These are phyloP conservation scores for Falco peregrinus DNA, from an alignment of 2,797 vertebrate species.

Conservation along the genomic window DNA sequence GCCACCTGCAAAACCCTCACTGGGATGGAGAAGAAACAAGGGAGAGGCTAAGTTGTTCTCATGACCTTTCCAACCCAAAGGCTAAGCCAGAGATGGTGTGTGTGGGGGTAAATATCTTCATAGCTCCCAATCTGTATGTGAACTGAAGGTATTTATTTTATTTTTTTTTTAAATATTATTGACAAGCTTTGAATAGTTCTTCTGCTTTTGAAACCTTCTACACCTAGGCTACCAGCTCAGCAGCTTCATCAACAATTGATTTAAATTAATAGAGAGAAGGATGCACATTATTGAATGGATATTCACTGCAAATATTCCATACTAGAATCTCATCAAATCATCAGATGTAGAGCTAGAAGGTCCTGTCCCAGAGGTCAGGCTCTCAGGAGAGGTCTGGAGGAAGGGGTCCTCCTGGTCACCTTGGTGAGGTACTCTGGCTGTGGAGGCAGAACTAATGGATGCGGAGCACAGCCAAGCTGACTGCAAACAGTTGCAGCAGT, in stretches of 20 bases:
- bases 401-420: not conserved
- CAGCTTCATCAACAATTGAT: not conserved
- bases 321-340: not conserved
- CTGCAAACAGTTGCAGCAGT: not conserved
- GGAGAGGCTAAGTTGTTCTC: not conserved
- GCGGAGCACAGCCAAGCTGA: not conserved
- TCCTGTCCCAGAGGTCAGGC: not conserved
- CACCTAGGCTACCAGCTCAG: not conserved
- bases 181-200: not conserved
- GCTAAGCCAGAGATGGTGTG: not conserved
- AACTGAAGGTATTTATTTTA: not conserved
- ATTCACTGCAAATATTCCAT: not conserved
- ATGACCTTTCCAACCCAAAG: not conserved
- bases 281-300: not conserved
- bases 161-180: too few species aligned
- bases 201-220: not conserved
- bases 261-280: not conserved
- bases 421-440: not conserved
- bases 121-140: not conserved
- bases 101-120: rapidly evolving
- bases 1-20: not conserved
- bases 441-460: not conserved
- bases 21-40: not conserved
- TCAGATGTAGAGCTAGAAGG: not conserved
- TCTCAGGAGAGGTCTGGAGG: not conserved